Evolutionary conservation across 2,797 vertebrate genomes (phyloP).

Genomic region (Helostoma temminkii): DNA sequence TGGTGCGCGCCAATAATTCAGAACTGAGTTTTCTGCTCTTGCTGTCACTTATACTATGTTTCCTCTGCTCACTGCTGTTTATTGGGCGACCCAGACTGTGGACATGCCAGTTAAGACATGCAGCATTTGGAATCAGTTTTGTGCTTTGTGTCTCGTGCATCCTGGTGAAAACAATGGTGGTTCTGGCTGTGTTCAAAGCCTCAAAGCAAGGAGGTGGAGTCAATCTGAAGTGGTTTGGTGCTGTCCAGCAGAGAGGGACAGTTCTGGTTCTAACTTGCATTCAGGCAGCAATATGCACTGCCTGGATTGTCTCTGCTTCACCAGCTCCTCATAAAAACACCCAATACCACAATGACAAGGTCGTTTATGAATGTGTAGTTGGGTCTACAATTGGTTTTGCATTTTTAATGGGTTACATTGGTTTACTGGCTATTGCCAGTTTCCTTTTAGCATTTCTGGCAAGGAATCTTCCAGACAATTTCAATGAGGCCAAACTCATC

Average conservation of each 20-base stretch:
- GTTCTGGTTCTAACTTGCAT: too few relatives aligned
- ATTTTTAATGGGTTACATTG: slow-evolving; percentile 71
- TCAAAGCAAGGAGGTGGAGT: too few relatives aligned
- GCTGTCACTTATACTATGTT: slow-evolving; percentile 62
- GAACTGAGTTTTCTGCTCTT: slow-evolving; percentile 71
- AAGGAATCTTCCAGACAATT: slow-evolving; percentile 75
- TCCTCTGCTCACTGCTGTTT: slow-evolving; percentile 74
- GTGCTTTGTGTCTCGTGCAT: slow-evolving; percentile 69
- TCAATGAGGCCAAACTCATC: slow-evolving; percentile 77
- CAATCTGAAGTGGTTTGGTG: too few relatives aligned
- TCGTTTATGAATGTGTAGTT: slow-evolving; percentile 74
- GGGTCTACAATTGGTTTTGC: slow-evolving; percentile 72
- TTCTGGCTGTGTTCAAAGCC: slow-evolving; percentile 65
- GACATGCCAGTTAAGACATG: slow-evolving; percentile 61
- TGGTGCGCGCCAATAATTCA: slow-evolving; percentile 79
- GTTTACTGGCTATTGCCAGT: slow-evolving; percentile 66
- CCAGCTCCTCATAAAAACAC: slow-evolving; percentile 74
- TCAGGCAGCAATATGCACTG: slow-evolving; percentile 52
- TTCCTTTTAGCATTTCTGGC: slow-evolving; percentile 75
- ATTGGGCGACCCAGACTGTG: slow-evolving; percentile 63
- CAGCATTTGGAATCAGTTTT: slow-evolving; percentile 69
- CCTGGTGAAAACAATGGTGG: slow-evolving; percentile 73
- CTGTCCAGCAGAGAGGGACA: too few relatives aligned
- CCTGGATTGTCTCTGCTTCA: slow-evolving; percentile 67
- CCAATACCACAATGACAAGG: slow-evolving; percentile 71